These are phyloP conservation scores for Characodon lateralis DNA, from an alignment of 2,797 vertebrate species.

Conservation along the genomic window DNA sequence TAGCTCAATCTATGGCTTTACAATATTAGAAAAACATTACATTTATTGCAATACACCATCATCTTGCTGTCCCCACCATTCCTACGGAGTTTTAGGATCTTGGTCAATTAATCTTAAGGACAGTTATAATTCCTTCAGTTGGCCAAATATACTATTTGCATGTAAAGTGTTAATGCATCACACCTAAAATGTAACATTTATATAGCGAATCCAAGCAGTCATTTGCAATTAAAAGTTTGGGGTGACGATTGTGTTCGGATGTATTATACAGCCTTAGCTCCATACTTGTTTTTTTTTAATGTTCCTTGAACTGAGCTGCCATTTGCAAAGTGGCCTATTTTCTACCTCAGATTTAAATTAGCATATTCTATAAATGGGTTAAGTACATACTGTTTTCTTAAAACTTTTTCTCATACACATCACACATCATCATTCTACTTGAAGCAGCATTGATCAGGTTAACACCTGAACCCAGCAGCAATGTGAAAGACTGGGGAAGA, in stretches of 20 bases:
- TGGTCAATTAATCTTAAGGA: not conserved
- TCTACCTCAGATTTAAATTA: not conserved
- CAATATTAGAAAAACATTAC: too few relatives aligned
- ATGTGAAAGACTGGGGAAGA: not conserved
- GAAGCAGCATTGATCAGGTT: not conserved
- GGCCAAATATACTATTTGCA: not conserved
- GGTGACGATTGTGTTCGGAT: not conserved
- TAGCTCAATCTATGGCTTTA: not conserved
- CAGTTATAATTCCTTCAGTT: not conserved
- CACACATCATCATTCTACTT: not conserved
- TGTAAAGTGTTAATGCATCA: not conserved
- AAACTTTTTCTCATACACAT: not conserved
- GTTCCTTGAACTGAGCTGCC: not conserved
- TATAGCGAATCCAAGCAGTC: not conserved
- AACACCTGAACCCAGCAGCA: not conserved
- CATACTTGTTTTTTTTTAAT: not conserved
- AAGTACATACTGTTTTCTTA: not conserved
- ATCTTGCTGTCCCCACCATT: not conserved
- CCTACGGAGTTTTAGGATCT: not conserved
- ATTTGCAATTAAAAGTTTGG: not conserved
- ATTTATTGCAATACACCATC: not conserved
- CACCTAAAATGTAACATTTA: not conserved
- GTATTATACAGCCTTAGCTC: not conserved
- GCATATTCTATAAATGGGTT: not conserved
- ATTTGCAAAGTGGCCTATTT: not conserved